Evolutionary conservation across 2,888 invertebrate species (phyloP).

Genomic region (Axea sp.): DNA sequence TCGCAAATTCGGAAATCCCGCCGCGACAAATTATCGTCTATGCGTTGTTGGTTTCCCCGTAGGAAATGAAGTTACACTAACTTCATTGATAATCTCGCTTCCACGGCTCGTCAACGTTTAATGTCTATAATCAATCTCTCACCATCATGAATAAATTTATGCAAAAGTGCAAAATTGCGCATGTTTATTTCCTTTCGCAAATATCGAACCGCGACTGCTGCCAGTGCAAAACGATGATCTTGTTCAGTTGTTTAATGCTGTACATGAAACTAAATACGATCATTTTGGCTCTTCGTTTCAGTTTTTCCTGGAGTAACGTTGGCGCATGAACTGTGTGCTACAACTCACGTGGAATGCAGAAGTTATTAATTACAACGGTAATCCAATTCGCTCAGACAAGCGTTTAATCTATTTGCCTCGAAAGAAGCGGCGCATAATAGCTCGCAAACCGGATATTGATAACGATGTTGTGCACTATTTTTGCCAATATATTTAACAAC

Average conservation of each 20-base stretch:
- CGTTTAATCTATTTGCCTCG: conserved; percentile 23
- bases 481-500: conserved; percentile 29
- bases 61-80: conserved; percentile 54
- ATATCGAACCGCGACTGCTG: too few species aligned
- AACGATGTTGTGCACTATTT: conserved; percentile 35
- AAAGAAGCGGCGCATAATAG: conserved; percentile 33
- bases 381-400: conserved; percentile 18
- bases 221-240: too few species aligned
- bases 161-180: too few species aligned
- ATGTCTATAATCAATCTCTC: conserved; percentile 29
- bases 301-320: too few species aligned
- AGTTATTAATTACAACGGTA: conserved; percentile 36
- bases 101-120: conserved; percentile 35
- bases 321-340: too few species aligned
- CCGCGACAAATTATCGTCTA: conserved; percentile 40
- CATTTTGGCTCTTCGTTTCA: too few species aligned
- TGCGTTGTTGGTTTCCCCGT: conserved; percentile 33
- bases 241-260: too few species aligned
- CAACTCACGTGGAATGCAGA: conserved; percentile 30
- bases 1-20: conserved; percentile 34
- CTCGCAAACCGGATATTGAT: conserved; percentile 32
- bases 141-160: too few species aligned
- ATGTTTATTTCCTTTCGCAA: too few species aligned
- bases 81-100: conserved; percentile 47
- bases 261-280: too few species aligned